Percentiles rank a stretch among this genome's conserved stretches.
Conservation (phyloP, 2,888 invertebrate genomes). For the Argyra leucocephala region DNA sequence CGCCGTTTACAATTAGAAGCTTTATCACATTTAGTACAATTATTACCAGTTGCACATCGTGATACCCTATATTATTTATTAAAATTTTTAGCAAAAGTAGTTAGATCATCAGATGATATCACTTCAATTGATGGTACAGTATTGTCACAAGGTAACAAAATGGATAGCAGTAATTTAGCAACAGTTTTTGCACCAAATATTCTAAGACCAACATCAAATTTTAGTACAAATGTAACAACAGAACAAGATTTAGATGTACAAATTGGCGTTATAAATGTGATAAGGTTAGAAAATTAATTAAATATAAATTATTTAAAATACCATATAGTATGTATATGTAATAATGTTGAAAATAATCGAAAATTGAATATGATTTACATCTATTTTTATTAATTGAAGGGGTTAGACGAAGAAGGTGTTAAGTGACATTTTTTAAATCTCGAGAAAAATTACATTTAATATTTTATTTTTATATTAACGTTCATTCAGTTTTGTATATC, state of each 20-base stretch:
- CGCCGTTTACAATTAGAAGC: conserved; percentile 74
- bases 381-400: no score
- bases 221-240: conserved; percentile 23
- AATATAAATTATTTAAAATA: no score
- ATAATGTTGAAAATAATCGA: no score
- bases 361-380: no score
- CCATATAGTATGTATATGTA: no score
- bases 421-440: no score
- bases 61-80: conserved; percentile 74
- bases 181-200: conserved; percentile 92
- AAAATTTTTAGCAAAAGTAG: conserved; percentile 61
- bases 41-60: conserved; percentile 77
- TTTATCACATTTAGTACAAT: conserved; percentile 69
- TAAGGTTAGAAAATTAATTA: conserved; percentile 45
- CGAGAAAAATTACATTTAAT: no score
- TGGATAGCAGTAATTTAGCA: conserved; percentile 86
- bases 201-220: conserved; percentile 61
- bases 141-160: conserved; percentile 65
- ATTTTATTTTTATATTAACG: no score
- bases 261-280: conserved; percentile 82
- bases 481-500: no score
- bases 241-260: conserved; percentile 54
- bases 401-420: no score
- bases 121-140: conserved; percentile 28
- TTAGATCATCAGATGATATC: conserved; percentile 34